A percentile compares a stretch with the other conserved stretches of the same genome.
Conservation (phyloP, 1,140 invertebrate species). For the Stenopsyche tienmushanensis region DNA sequence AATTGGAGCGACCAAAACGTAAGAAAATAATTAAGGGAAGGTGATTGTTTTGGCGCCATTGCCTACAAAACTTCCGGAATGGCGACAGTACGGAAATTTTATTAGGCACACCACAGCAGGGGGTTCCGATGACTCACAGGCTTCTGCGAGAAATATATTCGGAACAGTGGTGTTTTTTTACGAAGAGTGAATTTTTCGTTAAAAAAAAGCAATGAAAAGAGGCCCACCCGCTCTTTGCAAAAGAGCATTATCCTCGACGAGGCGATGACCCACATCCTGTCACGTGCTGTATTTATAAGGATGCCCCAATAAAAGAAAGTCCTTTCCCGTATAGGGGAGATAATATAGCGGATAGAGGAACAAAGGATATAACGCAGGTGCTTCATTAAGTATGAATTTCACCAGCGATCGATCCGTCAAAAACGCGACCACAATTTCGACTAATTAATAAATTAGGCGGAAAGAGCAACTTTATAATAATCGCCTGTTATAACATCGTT, state of each 20-base stretch:
- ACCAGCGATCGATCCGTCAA: too few relatives aligned
- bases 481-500: not conserved
- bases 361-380: not conserved
- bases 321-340: not conserved
- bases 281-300: conserved; percentile 25
- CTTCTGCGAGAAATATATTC: not conserved
- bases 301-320: conserved; percentile 4
- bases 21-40: too few relatives aligned
- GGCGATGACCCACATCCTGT: conserved; percentile 22
- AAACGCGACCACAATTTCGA: not conserved
- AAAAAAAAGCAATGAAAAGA: not conserved
- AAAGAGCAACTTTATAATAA: not conserved
- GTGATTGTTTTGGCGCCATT: conserved; percentile 14
- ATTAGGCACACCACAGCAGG: conserved; percentile 8
- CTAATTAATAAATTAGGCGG: not conserved
- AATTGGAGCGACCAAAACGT: too few relatives aligned
- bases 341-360: not conserved
- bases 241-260: not conserved
- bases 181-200: too few relatives aligned
- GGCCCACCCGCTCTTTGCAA: not conserved
- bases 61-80: conserved; percentile 10
- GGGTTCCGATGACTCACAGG: not conserved
- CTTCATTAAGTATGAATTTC: too few relatives aligned
- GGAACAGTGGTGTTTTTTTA: too few relatives aligned
- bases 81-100: conserved; percentile 4